Evolutionary conservation across 2,888 invertebrate genomes (phyloP), one percentile per base, ranked within the genome.

Genomic region (Rhagonycha lutea): DNA sequence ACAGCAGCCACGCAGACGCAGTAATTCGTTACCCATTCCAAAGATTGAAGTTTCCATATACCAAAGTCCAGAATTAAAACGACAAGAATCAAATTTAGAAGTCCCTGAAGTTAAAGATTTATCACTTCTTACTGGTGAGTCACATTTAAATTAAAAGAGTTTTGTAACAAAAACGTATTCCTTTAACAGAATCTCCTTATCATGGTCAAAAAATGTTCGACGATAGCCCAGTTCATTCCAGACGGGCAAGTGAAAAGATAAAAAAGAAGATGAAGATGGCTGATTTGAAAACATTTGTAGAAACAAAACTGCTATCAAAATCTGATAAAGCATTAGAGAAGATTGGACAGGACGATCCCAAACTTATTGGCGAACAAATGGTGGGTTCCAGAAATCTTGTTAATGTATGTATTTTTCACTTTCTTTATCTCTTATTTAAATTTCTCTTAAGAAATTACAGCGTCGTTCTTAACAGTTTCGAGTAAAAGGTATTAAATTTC

Each of bases 1-100:
- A 85, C 93, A 94, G 83, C 94, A 93, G 83, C 94, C 96, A 9
- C 90, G 98, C 74, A 93, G 95, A 85, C 91, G 98, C 71, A 98
- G 98, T 84, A 96, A 96, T 85, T 98, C 98, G 0, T 88, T 98
- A 72, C 98, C 98, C 0, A 96, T 96, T 85, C 96, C 97, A 1
- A 96, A 97, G 89, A 96, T 97, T 76, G 96, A 96, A 87, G 94
- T 96, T 0, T 96, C 96, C 0, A 89, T 95, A 28, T 95, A 95
- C 85, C 95, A 95, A 86, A 94, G 93, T 82, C 93, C 93, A 0
- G 94, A 94, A 75, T 89, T 90, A 23, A 92, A 92, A 83, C 92
- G 92, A 79, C 89, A 90, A 14, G 92, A 92, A 72, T 72, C 72
- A 23, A 78, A 70, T 32, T 61, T 78, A 60, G 95, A 95, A 86